Conservation (phyloP, 2,797 vertebrate species). For the Mormyrops attenuatus region DNA sequence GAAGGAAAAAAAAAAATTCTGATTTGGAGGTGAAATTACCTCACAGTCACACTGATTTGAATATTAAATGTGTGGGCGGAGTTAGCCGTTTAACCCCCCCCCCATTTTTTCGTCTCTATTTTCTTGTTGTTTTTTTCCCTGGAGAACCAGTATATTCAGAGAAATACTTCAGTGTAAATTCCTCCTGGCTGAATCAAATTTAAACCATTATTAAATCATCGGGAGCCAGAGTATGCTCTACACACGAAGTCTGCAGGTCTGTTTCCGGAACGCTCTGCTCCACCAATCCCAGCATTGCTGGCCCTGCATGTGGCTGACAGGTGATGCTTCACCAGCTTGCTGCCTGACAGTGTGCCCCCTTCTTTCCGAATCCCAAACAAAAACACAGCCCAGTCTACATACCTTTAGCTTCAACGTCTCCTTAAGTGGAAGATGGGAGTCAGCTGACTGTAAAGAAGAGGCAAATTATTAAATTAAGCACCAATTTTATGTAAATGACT, state of each 20-base stretch:
- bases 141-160: slow-evolving; percentile 17
- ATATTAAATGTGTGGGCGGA: slow-evolving; percentile 28
- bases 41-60: slow-evolving; percentile 19
- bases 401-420: slow-evolving; percentile 14
- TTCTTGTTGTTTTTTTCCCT: slow-evolving; percentile 19
- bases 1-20: slow-evolving; percentile 41
- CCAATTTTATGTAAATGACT: slow-evolving; percentile 48
- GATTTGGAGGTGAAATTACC: slow-evolving; percentile 26
- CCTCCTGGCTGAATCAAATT: slow-evolving; percentile 22
- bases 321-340: slow-evolving; percentile 21
- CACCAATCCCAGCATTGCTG: slow-evolving; percentile 23
- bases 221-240: background rate
- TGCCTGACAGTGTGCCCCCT: slow-evolving; percentile 22
- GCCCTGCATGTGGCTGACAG: slow-evolving; percentile 33
- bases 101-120: slow-evolving; percentile 13
- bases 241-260: background rate
- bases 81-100: slow-evolving; percentile 14
- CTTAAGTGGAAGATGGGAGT: slow-evolving; percentile 25
- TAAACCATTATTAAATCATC: slow-evolving; percentile 15
- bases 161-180: slow-evolving; percentile 18
- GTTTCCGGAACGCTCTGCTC: slow-evolving; percentile 9
- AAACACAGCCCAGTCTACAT: slow-evolving; percentile 17
- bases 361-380: slow-evolving; percentile 22
- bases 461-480: slow-evolving; percentile 45
- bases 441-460: slow-evolving; percentile 28